Base-by-base conservation (phyloP, 2,113 vertebrate species). In the Xyliphius kryptos region DNA sequence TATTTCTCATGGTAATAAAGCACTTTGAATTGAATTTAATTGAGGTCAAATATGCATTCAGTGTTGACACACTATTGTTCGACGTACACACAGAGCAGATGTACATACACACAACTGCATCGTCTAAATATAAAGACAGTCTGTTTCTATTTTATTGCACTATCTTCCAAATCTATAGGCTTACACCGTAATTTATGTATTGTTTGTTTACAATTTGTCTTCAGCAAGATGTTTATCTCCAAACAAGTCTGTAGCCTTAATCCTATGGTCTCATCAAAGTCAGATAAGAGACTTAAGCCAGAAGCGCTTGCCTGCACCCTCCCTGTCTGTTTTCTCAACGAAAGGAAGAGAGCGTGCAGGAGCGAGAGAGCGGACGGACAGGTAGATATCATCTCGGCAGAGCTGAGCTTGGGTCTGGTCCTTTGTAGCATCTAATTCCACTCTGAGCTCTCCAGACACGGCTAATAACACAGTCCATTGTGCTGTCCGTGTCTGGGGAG, bases 361-460 rank as follows among this genome's bases (percentile, higher is more conserved):
- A 32, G 46, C 9, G 40, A 62, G 44, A 49, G 54, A 43, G 52
- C n/a, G 61, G 62, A 65, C 63, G 49, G 62, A 65, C 50, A 48
- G 68, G 68, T 60, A 55, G 62, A 70, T 70, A 64, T 53, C 55
- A 70, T 47, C 55, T 36, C 40, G 36, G 22, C 17, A 44, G 16
- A 53, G 38, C 56, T 59, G 61, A 56, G 56, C 44, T 47, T 38
- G 47, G 54, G 49, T 41, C 68, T 70, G 37, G 21, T 53, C 32
- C 56, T 70, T 65, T 70, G 61, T 64, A 64, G 61, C 38, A 48
- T 54, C 64, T 67, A 59, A 67, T 67, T 67, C 64, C 22, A 58
- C 48, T 67, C 64, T 59, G 47, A 52, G 64, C 56, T 67, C 64
- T 67, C 56, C 56, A 59, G 56, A 53, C 64, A 67, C 44, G 48